Evolutionary conservation across 2,113 vertebrate genomes (phyloP).

Genomic region (Solea solea): DNA sequence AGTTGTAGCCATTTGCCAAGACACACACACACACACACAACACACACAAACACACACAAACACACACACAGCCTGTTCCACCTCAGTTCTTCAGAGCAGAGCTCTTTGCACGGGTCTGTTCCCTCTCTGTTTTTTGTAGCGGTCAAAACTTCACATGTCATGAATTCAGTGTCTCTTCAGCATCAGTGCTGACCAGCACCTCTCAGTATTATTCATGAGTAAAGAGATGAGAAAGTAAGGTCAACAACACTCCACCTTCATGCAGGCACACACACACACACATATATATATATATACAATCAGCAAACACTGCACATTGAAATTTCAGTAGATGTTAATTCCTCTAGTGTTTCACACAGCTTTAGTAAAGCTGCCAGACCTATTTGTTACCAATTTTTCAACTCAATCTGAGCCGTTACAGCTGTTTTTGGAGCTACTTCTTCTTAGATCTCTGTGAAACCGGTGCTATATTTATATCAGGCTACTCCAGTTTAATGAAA

Average conservation of each 20-base stretch:
- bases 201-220: conserved; percentile 68
- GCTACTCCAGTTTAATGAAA: conserved; percentile 69
- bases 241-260: conserved; percentile 6
- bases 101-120: conserved; percentile 32
- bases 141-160: conserved; percentile 34
- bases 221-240: conserved; percentile 39
- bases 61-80: conserved; percentile 57
- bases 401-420: conserved; percentile 74
- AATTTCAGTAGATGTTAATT: conserved; percentile 29
- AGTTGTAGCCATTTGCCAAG: conserved; percentile 77
- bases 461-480: conserved; percentile 80
- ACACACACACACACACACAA: conserved; percentile 45
- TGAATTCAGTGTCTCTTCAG: conserved; percentile 36
- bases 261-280: conserved; percentile 18
- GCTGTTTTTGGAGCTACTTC: conserved; percentile 54
- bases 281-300: conserved; percentile 7
- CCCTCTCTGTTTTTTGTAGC: conserved; percentile 26
- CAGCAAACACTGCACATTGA: conserved; percentile 38
- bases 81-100: conserved; percentile 70
- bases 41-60: conserved; percentile 27
- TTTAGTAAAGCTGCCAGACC: conserved; percentile 36
- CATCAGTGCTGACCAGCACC: conserved; percentile 51
- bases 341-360: conserved; percentile 11
- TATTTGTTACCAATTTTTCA: conserved; percentile 45
- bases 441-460: conserved; percentile 64